Conservation (phyloP, 2,888 invertebrate species). For the Tuberolachnus salignus region DNA sequence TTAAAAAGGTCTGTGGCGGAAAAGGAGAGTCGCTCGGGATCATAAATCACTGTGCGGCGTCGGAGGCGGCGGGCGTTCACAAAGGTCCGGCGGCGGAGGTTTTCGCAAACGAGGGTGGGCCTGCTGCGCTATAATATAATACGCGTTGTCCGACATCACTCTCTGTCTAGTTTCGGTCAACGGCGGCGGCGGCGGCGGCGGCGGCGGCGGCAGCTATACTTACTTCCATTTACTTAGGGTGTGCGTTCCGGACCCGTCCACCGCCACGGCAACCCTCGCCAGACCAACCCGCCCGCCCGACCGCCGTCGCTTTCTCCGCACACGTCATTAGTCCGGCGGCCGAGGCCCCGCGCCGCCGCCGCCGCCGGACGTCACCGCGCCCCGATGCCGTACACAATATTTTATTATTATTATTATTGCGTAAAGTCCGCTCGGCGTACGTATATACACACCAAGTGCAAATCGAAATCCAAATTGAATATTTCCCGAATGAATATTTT, state of each 20-base stretch:
- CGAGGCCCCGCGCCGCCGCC: too few relatives aligned
- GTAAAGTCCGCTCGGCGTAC: not conserved
- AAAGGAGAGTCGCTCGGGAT: constrained; percentile 44
- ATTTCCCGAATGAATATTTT: too few relatives aligned
- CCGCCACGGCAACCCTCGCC: not conserved
- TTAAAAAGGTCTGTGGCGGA: constrained; percentile 52
- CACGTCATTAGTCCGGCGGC: constrained; percentile 42
- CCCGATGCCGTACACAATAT: not conserved
- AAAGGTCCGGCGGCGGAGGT: constrained; percentile 52
- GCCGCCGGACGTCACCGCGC: not conserved
- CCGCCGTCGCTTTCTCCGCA: not conserved
- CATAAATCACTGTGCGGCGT: constrained; percentile 47
- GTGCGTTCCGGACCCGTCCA: not conserved
- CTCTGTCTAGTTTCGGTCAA: constrained; percentile 56
- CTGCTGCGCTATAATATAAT: constrained; percentile 3
- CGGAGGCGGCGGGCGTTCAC: constrained; percentile 28
- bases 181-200: constrained; percentile 24
- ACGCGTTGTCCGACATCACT: constrained; percentile 50
- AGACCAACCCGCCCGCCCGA: not conserved
- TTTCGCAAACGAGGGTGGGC: constrained; percentile 55
- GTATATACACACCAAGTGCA: too few relatives aligned
- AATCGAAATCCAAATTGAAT: too few relatives aligned
- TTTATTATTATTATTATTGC: not conserved
- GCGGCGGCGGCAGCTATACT: constrained; percentile 15
- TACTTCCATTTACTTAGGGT: constrained; percentile 52